Evolutionary conservation across 2,888 invertebrate genomes (phyloP), one percentile per base, ranked within the genome.

Genomic region (Lacanobia wlatinum): DNA sequence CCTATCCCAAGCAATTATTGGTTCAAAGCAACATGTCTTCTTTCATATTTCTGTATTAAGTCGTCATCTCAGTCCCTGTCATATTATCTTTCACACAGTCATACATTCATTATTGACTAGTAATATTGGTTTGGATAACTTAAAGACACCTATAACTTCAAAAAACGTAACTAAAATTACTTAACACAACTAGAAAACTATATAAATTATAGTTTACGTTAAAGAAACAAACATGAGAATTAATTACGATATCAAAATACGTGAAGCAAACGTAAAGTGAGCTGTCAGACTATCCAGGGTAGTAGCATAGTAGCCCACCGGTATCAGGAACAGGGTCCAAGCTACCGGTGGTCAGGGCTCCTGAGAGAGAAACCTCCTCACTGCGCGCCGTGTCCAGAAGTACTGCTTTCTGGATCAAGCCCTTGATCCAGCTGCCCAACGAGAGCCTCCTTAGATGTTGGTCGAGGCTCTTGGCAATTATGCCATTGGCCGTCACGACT

Each of bases 161-260:
- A 28, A n/a, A 40, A 58, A 40, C 12, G 14, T 4, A 3, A 58
- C n/a, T 3, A 66, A 21, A 12, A 40, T 40, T 16, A 56, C 14
- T 5, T 10, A 34, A 55, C 16, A 28, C 48, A 53, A 56, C 43
- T 43, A 14, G n/a, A 40, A 73, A 70, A 66, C 40, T 28, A 48
- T 58, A 56, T 14, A 43, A 52, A 66, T 63, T 65, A 10, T 28
- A 60, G 34, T 67, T 67, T 16, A 58, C 7, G 48, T 58, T 21
- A 46, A 61, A n/a, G 64, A 56, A 48, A 75, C 46, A 61, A 67
- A 56, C n/a, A 48, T 64, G 40, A 12, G 12, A 64, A 58, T 64
- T 67, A 61, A 70, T 70, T 67, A 61, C 38, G 12, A n/a, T 55
- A 62, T 55, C 50, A 64, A 78, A 79, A 67, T 58, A 60, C 21